Evolutionary conservation across 2,888 invertebrate species (phyloP).

Genomic region (Parnassius mnemosyne): DNA sequence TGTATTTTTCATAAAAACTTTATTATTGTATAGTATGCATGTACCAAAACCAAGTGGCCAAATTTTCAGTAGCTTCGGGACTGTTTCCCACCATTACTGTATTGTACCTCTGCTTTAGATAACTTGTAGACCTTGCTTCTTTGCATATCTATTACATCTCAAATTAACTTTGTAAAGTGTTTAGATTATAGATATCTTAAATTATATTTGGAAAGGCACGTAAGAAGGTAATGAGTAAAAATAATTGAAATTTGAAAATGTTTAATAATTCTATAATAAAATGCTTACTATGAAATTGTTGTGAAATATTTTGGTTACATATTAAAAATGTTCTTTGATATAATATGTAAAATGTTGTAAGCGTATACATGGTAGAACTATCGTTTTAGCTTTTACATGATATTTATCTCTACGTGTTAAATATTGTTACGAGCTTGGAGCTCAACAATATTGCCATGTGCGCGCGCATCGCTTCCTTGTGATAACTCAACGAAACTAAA

Average conservation of each 20-base stretch:
- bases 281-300: conserved; percentile 11
- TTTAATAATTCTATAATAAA: neutral
- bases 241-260: neutral
- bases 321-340: conserved; percentile 6
- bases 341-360: neutral
- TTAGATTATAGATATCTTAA: neutral
- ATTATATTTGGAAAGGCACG: neutral
- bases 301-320: conserved; percentile 12
- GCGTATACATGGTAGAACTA: conserved; percentile 3
- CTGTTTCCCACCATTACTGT: neutral
- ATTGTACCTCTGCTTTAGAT: conserved; percentile 1
- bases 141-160: neutral
- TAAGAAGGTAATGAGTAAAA: too few relatives aligned
- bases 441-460: neutral
- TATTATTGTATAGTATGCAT: conserved; percentile 13
- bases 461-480: neutral
- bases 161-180: neutral
- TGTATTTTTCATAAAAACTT: neutral
- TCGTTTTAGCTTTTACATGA: too few relatives aligned
- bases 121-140: neutral
- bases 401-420: neutral
- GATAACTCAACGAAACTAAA: neutral
- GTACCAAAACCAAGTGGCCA: conserved; percentile 20
- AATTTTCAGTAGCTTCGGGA: conserved; percentile 18
- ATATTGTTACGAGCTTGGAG: too few relatives aligned